phyloP scores from a whole-genome alignment of 2,797 vertebrate genomes.

The Columba guinea region DNA sequence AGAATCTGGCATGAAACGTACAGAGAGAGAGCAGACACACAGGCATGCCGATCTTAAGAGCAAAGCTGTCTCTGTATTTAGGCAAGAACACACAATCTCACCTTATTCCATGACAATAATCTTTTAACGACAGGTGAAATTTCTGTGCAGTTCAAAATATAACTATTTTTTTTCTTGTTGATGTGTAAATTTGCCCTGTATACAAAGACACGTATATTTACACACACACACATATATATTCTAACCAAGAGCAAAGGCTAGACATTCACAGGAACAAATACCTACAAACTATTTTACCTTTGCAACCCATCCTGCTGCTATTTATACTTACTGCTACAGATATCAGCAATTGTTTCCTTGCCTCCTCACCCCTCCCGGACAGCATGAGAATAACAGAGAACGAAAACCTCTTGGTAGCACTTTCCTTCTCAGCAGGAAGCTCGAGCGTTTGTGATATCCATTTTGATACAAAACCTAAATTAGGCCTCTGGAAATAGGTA shows the following conservation, averaged over 20 bases:
- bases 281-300: conserved; percentile 25
- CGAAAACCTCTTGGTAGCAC: conserved; percentile 60
- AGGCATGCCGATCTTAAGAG: background rate
- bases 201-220: background rate
- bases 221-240: background rate
- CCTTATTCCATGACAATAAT: background rate
- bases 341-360: conserved; percentile 49
- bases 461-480: conserved; percentile 82
- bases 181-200: background rate
- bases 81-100: background rate
- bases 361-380: conserved; percentile 55
- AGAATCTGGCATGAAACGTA: background rate
- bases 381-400: conserved; percentile 57
- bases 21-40: background rate
- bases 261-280: background rate
- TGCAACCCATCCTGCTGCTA: conserved; percentile 11
- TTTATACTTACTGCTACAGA: conserved; percentile 15
- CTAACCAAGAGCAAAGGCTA: conserved; percentile 34
- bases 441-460: conserved; percentile 76
- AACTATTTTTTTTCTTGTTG: background rate
- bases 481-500: conserved; percentile 82
- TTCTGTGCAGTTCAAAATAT: background rate
- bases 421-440: conserved; percentile 77
- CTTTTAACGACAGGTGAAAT: background rate
- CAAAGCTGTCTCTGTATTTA: background rate